Conservation (phyloP, 1,140 invertebrate species). For the Drosophila watanabei region DNA sequence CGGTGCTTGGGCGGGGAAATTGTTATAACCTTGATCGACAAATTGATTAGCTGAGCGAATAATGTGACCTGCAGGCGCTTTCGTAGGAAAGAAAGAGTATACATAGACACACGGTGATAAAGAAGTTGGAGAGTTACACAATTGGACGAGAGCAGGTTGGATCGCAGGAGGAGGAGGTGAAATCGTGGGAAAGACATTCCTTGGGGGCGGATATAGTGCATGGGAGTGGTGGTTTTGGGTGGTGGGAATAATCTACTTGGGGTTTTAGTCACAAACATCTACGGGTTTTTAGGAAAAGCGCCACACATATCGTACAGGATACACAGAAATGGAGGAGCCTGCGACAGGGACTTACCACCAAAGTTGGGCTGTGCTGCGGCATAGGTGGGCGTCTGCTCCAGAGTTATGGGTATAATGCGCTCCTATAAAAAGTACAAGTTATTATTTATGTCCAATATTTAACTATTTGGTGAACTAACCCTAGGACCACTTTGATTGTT, state of each 20-base stretch:
- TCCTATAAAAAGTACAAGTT: slow-evolving; percentile 54
- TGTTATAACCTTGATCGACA: slow-evolving; percentile 85
- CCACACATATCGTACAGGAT: slow-evolving; percentile 41
- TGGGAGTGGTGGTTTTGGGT: slow-evolving; percentile 40
- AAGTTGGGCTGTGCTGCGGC: slow-evolving; percentile 79
- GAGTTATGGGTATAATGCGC: slow-evolving; percentile 86
- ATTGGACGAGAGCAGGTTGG: slow-evolving; percentile 43
- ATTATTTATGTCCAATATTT: background rate
- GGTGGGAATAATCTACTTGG: slow-evolving; percentile 34
- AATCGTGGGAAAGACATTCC: slow-evolving; percentile 15
- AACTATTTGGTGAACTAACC: slow-evolving; percentile 33
- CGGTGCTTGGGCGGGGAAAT: slow-evolving; percentile 55
- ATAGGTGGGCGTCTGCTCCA: slow-evolving; percentile 85
- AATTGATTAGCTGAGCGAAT: slow-evolving; percentile 85
- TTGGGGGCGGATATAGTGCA: slow-evolving; percentile 45
- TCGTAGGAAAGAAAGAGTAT: slow-evolving; percentile 80
- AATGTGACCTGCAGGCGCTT: slow-evolving; percentile 82
- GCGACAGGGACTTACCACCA: slow-evolving; percentile 63
- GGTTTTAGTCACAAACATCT: slow-evolving; percentile 75
- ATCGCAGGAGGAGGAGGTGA: background rate
- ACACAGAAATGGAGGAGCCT: slow-evolving; percentile 13
- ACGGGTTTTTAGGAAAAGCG: slow-evolving; percentile 56
- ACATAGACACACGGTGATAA: slow-evolving; percentile 75
- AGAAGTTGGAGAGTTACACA: slow-evolving; percentile 69
- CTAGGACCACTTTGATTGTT: slow-evolving; percentile 71